Evolutionary conservation across 2,113 vertebrate species (phyloP).

Genomic region (Marmota monax): DNA sequence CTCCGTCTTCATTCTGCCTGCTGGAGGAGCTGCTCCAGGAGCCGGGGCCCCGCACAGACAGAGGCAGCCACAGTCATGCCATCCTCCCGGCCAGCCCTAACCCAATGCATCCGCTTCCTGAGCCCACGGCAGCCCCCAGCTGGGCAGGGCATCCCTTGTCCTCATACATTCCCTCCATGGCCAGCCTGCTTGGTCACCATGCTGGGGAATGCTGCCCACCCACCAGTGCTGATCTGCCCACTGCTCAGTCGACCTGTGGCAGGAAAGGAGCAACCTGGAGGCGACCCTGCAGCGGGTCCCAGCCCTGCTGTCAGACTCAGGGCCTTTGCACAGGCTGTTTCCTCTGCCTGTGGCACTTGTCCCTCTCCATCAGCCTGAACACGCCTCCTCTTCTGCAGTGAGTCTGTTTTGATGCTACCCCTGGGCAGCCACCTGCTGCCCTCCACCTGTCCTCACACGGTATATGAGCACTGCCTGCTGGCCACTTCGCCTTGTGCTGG

Average conservation of each 20-base stretch:
- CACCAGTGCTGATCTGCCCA: neutral
- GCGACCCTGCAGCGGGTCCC: no score
- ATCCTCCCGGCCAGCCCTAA: neutral
- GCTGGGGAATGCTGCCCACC: neutral
- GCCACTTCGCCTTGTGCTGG: neutral
- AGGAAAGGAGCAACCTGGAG: neutral
- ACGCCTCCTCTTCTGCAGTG: neutral
- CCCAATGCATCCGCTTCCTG: neutral
- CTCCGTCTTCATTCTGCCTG: neutral
- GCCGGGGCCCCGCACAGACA: neutral
- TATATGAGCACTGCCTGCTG: neutral
- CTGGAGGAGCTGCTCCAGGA: fast-evolving
- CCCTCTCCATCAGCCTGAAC: neutral
- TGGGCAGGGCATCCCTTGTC: neutral
- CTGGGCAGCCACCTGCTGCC: neutral
- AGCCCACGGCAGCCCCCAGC: neutral
- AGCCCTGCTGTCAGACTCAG: neutral
- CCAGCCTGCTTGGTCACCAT: neutral
- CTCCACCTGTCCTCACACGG: fast-evolving
- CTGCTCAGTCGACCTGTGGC: neutral
- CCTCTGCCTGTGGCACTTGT: neutral
- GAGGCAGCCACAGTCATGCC: neutral
- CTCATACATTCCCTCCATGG: neutral
- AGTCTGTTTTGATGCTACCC: neutral
- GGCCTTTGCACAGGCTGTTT: neutral